Conservation (phyloP, 1,140 invertebrate genomes). For the Homalodisca vitripennis region DNA sequence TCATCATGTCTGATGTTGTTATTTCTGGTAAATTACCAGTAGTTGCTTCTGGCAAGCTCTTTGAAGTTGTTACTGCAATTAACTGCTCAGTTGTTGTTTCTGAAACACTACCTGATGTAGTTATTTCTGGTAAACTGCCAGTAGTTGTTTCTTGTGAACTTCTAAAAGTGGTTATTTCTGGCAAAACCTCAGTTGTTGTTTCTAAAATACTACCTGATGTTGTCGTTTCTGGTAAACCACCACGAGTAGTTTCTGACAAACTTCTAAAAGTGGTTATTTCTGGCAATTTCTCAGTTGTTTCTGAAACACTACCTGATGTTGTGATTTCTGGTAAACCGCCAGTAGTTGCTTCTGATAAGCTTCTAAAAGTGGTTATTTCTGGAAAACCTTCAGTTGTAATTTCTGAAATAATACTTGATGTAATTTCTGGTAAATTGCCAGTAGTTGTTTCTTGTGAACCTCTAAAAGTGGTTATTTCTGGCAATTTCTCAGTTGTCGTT, state of each 20-base stretch:
- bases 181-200: conserved; percentile 30
- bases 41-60: conserved; percentile 6
- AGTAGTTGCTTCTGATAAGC: background rate
- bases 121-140: conserved; percentile 25
- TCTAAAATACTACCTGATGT: conserved; percentile 29
- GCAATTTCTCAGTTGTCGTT: background rate
- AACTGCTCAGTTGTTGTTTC: conserved; percentile 29
- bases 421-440: background rate
- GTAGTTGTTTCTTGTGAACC: background rate
- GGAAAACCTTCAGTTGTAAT: background rate
- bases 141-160: conserved; percentile 15
- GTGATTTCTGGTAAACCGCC: background rate
- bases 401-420: background rate
- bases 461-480: conserved; percentile 17
- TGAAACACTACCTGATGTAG: conserved; percentile 1
- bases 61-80: background rate
- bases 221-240: conserved; percentile 28
- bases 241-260: conserved; percentile 14
- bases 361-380: conserved; percentile 15
- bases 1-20: background rate
- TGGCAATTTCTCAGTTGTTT: background rate
- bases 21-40: conserved; percentile 23
- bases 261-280: conserved; percentile 13
- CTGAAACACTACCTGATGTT: too few relatives aligned
- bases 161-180: conserved; percentile 10